Evolutionary conservation across 2,888 invertebrate genomes (phyloP), one percentile per base, ranked within the genome.

Genomic region (Spicauda simplicius): DNA sequence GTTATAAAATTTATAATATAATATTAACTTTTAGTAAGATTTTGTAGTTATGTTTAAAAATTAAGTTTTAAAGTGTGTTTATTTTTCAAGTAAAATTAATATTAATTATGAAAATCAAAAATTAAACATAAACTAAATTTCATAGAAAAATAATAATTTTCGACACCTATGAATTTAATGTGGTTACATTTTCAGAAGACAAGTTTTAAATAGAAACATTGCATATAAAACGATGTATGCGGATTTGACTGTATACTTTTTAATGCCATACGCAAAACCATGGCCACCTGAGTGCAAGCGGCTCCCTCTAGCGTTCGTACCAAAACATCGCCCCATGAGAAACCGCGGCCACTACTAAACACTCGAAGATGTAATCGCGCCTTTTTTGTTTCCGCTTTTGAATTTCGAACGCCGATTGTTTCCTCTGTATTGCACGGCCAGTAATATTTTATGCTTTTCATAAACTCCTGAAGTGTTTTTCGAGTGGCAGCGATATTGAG

Each of bases 321-420:
- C 90, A 88, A 84, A 92, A 92, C 92, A 93, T 80, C 85, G 79
- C 92, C 90, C 91, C 92, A 92, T 93, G 92, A 91, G 92, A 92
- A 93, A 89, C 84, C 81, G 80, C 84, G 84, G 80, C 81, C 82
- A 82, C 82, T 79, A 78, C 81, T 85, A 80, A 74, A 82, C 87
- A 87, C 90, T 88, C 81, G 77, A 87, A 91, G 91, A 91, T 91
- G 82, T 87, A 91, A 91, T 92, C 91, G 88, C 91, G 85, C 91
- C 89, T 86, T 84, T 91, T 90, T 88, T 88, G 89, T 90, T 88
- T 82, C 81, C 77, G 81, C 81, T 79, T 85, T 80, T 80, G 77
- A 82, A 82, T 77, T 78, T 70, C 76, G 78, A 80, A 79, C 77
- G 72, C 75, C 78, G 72, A 86, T 91, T 90, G 89, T 90, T 90